Percentiles rank a stretch among this genome's conserved stretches.
These are phyloP conservation scores for Parascotia fuliginaria DNA, from an alignment of 2,888 invertebrate genomes.

Conservation along the genomic window DNA sequence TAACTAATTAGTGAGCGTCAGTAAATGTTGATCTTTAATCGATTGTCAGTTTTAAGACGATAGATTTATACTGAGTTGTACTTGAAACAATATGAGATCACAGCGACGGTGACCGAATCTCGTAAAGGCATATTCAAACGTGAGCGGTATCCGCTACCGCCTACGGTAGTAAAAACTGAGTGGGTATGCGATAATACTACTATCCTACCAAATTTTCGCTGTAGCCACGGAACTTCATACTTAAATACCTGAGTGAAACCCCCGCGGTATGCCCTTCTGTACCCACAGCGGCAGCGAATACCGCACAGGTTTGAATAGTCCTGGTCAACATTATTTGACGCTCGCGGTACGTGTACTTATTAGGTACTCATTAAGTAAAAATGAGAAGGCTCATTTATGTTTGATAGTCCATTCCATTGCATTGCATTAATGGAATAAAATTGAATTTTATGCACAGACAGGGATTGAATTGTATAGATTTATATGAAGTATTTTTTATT, in stretches of 20 bases:
- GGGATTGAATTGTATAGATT: conserved; percentile 71
- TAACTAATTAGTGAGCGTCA: conserved; percentile 7
- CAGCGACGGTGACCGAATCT: neutral
- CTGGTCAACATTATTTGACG: neutral
- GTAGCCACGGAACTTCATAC: too few relatives aligned
- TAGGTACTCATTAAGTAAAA: conserved; percentile 16
- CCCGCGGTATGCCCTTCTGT: too few relatives aligned
- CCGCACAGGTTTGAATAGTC: neutral
- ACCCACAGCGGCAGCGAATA: too few relatives aligned
- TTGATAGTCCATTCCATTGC: conserved; percentile 42
- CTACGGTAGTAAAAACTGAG: too few relatives aligned
- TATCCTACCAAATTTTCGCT: too few relatives aligned
- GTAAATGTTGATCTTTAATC: conserved; percentile 1
- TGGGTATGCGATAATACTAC: too few relatives aligned
- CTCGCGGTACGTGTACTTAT: conserved; percentile 25
- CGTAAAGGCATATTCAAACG: neutral
- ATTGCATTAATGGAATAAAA: conserved; percentile 33
- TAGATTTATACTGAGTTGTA: neutral
- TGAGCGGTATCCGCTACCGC: too few relatives aligned
- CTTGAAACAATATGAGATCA: neutral
- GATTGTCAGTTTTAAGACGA: neutral
- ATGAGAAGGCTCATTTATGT: conserved; percentile 48
- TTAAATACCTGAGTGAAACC: too few relatives aligned
- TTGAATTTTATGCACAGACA: conserved; percentile 69
- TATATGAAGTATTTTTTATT: conserved; percentile 63